Base-by-base conservation (phyloP, 2,113 vertebrate species). In the Nycticebus coucang region DNA sequence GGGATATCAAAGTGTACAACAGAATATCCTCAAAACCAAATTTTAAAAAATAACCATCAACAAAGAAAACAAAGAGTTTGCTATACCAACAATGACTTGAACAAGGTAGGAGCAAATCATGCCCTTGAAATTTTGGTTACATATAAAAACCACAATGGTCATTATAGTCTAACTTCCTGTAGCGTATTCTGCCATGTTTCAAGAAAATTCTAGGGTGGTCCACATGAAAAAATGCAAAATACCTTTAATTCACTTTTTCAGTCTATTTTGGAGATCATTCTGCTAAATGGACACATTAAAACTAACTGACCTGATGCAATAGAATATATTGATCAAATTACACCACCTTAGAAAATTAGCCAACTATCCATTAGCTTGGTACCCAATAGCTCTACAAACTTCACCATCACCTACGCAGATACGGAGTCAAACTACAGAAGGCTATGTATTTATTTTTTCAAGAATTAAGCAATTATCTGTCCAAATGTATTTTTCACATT, bases 21-120 rank as follows among this genome's bases (percentile, higher is more conserved):
- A 22, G n/a, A 82, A 71, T 88, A 90, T 35, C 24, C 8, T 14
- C 57, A 83, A 92, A 85, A 85, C 15, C 50, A 93, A 84, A 50
- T 88, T 77, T 19, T 81, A 30, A 33, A 55, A 90, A 78, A 64
- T 87, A 79, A 78, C 15, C 57, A 83, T 50, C 50, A 64, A 95
- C 24, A 68, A 94, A 91, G 24, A 12, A 95, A 86, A 95, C 17
- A 35, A 7, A 8, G 28, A 88, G n/a, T 81, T 80, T 77, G 68
- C 21, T 94, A 78, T 84, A 91, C 30, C 60, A 95, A 15, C 59
- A 96, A 92, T 60, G 89, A 41, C 59, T 50, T 89, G 33, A 81
- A 59, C 53, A 72, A 93, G 89, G 4, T 7, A 87, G 26, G 13
- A 86, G 11, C 50, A 95, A 96, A 83, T 69, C 50, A 64, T 84